Evolutionary conservation across 2,797 vertebrate species (phyloP).

Genomic region (Ctenopoma multispine): DNA sequence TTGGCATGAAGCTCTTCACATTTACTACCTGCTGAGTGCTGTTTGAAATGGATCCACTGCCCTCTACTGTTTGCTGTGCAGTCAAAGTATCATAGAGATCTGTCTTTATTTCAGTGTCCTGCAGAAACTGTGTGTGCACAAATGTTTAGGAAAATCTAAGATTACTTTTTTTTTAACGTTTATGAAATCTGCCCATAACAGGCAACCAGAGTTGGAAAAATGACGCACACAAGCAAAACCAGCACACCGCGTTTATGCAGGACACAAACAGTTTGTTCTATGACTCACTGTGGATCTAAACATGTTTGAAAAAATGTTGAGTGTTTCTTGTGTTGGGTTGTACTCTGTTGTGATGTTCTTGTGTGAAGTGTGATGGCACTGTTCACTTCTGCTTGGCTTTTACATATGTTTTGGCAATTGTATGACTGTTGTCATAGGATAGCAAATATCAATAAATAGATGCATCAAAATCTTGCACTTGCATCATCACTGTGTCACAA

Average conservation of each 20-base stretch:
- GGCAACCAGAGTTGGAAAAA: not conserved
- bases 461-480: constrained; percentile 44
- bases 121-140: constrained; percentile 27
- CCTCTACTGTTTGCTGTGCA: constrained; percentile 45
- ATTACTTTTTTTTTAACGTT: not conserved
- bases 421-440: constrained; percentile 29
- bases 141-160: not conserved
- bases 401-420: constrained; percentile 25
- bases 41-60: constrained; percentile 30
- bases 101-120: constrained; percentile 47
- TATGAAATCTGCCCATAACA: not conserved
- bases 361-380: constrained; percentile 17
- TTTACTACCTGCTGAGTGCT: not conserved
- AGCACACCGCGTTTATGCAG: constrained; percentile 49
- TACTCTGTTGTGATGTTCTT: constrained; percentile 32
- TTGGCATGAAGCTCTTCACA: constrained; percentile 44
- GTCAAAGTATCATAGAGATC: not conserved
- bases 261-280: constrained; percentile 37
- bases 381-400: constrained; percentile 36
- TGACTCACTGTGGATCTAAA: not conserved
- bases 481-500: constrained; percentile 50
- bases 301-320: not conserved
- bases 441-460: constrained; percentile 66
- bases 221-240: not conserved
- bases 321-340: constrained; percentile 34